phyloP scores from a whole-genome alignment of 2,888 invertebrate species.

The Volucella zonaria region DNA sequence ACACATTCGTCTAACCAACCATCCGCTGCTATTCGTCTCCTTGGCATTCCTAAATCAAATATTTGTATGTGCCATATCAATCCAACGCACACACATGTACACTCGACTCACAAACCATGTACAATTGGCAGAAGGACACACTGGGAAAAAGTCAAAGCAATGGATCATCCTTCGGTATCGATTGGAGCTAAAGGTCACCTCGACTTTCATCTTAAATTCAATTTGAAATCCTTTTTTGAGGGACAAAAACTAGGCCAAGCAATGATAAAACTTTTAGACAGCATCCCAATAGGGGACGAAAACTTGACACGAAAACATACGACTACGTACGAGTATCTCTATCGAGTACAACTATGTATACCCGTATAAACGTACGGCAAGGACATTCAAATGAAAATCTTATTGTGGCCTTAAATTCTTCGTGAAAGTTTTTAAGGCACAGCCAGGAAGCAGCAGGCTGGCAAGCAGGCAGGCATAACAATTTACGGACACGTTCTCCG shows the following conservation, averaged over 20 bases:
- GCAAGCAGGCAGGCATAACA: slow-evolving; percentile 50
- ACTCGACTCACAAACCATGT: background rate
- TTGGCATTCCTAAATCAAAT: background rate
- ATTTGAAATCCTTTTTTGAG: slow-evolving; percentile 54
- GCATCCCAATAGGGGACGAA: background rate
- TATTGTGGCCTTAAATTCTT: slow-evolving; percentile 27
- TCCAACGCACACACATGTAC: background rate
- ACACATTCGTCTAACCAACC: slow-evolving; percentile 1
- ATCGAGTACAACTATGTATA: background rate
- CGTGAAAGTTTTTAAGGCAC: slow-evolving; percentile 20
- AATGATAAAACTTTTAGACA: slow-evolving; percentile 54
- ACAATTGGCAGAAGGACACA: slow-evolving; percentile 1
- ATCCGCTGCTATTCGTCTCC: background rate
- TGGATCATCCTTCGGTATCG: slow-evolving; percentile 56
- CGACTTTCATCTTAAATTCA: slow-evolving; percentile 53
- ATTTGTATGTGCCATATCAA: no score
- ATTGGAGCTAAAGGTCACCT: slow-evolving; percentile 53
- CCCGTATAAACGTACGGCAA: slow-evolving; percentile 3
- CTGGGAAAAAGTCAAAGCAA: slow-evolving; percentile 36
- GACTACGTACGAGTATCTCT: background rate
- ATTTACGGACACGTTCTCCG: slow-evolving; percentile 67
- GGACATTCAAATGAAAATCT: slow-evolving; percentile 57
- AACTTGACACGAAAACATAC: background rate
- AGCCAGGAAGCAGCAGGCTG: background rate
- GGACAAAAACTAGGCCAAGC: slow-evolving; percentile 44